phyloP scores from a whole-genome alignment of 1,140 invertebrate species.

The Drosophila punjabiensis region DNA sequence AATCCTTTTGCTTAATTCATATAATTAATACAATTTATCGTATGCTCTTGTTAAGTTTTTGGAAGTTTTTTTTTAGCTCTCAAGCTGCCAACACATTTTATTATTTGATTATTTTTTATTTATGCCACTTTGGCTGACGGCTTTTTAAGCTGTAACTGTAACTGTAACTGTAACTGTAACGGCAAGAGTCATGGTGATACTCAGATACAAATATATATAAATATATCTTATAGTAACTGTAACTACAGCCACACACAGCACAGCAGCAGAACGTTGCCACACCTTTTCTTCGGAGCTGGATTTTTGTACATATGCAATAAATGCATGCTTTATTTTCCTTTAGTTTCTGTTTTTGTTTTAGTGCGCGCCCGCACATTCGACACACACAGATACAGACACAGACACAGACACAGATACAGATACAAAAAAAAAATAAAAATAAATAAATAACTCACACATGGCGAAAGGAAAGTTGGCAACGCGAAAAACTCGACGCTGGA shows the following conservation, averaged over 20 bases:
- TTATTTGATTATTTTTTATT: conserved; percentile 56
- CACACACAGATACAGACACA: conserved; percentile 47
- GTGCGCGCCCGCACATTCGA: conserved; percentile 69
- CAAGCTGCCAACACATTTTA: conserved; percentile 40
- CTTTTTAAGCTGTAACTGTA: conserved; percentile 63
- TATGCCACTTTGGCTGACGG: conserved; percentile 51
- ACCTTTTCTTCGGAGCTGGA: conserved; percentile 59
- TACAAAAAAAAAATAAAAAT: neutral
- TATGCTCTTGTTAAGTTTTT: neutral
- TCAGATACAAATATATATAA: neutral
- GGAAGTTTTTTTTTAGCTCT: conserved; percentile 9
- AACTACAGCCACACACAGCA: conserved; percentile 21
- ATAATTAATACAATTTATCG: neutral
- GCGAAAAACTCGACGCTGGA: conserved; percentile 60
- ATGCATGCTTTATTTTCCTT: conserved; percentile 12
- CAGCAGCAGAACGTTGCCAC: conserved; percentile 59
- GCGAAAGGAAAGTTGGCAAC: conserved; percentile 59
- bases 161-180: conserved; percentile 62
- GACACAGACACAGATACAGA: neutral
- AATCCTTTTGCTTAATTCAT: too few relatives aligned
- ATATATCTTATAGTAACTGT: conserved; percentile 36
- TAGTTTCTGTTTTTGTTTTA: conserved; percentile 59
- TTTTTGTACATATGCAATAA: conserved; percentile 12
- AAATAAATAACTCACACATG: conserved; percentile 4
- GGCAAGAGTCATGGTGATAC: conserved; percentile 43